Conservation (phyloP, 1,140 invertebrate genomes). For the Trichonephila clavata region DNA sequence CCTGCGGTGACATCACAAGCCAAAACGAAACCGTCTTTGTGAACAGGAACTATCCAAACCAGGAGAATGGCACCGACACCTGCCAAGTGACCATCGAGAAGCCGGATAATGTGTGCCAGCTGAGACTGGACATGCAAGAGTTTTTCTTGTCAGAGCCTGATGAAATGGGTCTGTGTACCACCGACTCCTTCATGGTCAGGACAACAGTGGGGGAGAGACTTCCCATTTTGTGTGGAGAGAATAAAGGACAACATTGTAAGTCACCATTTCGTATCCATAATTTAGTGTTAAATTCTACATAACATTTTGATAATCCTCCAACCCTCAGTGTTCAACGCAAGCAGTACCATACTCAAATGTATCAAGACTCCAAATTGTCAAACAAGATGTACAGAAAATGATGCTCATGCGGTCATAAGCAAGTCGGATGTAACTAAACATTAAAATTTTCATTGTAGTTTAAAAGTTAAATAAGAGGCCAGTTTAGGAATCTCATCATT, state of each 20-base stretch:
- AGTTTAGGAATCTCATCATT: too few species aligned
- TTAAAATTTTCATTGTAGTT: too few species aligned
- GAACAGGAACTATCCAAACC: constrained; percentile 88
- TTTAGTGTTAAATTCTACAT: too few species aligned
- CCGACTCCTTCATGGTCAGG: constrained; percentile 87
- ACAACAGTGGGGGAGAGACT: constrained; percentile 85
- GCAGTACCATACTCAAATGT: too few species aligned
- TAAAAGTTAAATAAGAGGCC: too few species aligned
- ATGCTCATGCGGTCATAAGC: too few species aligned
- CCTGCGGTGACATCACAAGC: constrained; percentile 87
- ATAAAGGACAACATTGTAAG: constrained; percentile 91
- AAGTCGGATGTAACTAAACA: too few species aligned
- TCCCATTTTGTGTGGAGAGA: constrained; percentile 88
- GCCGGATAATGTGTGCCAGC: constrained; percentile 87
- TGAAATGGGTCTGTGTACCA: constrained; percentile 86
- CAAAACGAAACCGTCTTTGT: constrained; percentile 93
- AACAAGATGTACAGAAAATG: too few species aligned
- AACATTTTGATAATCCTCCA: too few species aligned
- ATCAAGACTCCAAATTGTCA: too few species aligned
- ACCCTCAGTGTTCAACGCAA: too few species aligned
- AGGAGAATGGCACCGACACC: constrained; percentile 85
- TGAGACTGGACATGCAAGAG: constrained; percentile 89
- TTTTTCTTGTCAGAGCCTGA: constrained; percentile 87
- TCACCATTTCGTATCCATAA: constrained; percentile 45
- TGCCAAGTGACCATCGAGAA: constrained; percentile 88